phyloP scores from a whole-genome alignment of 2,797 vertebrate species.

The Nannoperca australis region DNA sequence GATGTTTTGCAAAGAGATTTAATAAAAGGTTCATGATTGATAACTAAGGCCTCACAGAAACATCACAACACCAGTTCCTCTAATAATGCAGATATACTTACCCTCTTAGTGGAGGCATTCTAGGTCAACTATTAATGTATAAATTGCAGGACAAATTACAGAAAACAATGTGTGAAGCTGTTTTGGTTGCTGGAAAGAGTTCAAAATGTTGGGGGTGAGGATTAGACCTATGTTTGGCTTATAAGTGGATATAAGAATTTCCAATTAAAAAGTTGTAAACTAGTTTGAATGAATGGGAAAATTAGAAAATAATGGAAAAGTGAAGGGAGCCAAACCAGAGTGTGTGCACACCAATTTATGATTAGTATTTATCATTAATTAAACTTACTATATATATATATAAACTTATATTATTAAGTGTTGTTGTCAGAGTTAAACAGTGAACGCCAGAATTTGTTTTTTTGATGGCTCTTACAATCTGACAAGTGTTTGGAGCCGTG shows the following conservation, averaged over 20 bases:
- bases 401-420: neutral
- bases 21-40: neutral
- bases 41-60: neutral
- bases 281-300: neutral
- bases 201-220: slow-evolving; percentile 12
- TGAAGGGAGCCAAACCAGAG: neutral
- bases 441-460: slow-evolving; percentile 7
- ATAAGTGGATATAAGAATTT: slow-evolving; percentile 16
- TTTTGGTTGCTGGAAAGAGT: slow-evolving; percentile 20
- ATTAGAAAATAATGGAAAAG: neutral
- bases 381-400: neutral
- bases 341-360: too few species aligned
- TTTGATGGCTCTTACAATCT: slow-evolving; percentile 14
- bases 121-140: slow-evolving; percentile 18
- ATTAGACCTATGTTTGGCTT: slow-evolving; percentile 16
- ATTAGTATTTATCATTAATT: slow-evolving; percentile 1
- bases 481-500: slow-evolving; percentile 13
- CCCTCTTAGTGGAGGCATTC: slow-evolving; percentile 4
- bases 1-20: slow-evolving; percentile 2
- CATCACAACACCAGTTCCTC: neutral
- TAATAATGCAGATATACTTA: slow-evolving; percentile 8
- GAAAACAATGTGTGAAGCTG: slow-evolving; percentile 37
- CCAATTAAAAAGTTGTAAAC: slow-evolving; percentile 26
- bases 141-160: slow-evolving; percentile 15
- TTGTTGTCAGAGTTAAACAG: neutral